Evolutionary conservation across 2,113 vertebrate genomes (phyloP).

Genomic region (Paratilapia polleni): DNA sequence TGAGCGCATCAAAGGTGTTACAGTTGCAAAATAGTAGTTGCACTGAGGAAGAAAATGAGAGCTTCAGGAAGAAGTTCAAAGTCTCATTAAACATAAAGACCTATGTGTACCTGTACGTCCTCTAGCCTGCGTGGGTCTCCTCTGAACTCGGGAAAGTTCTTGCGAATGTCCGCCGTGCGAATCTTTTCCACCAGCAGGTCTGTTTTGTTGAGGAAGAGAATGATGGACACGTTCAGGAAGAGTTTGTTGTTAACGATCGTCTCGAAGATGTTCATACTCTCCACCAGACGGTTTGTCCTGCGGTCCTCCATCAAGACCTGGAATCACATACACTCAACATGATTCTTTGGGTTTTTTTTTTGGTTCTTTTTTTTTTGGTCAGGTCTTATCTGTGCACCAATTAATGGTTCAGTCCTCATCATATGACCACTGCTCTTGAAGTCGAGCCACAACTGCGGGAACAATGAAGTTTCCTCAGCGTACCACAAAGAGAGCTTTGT

Average conservation of each 20-base stretch:
- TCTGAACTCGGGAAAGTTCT: constrained; percentile 93
- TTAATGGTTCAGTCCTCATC: constrained; percentile 46
- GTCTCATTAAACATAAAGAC: background rate
- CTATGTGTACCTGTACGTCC: constrained; percentile 85
- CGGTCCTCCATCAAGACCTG: constrained; percentile 96
- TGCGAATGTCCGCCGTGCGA: constrained; percentile 89
- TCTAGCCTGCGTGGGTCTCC: constrained; percentile 89
- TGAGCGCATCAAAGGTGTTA: background rate
- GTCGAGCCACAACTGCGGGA: constrained; percentile 28
- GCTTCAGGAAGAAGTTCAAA: background rate
- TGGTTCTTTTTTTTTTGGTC: background rate
- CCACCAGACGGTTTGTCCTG: constrained; percentile 92
- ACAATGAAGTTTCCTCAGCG: constrained; percentile 47
- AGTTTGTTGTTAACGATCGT: constrained; percentile 99
- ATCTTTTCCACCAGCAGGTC: constrained; percentile 96
- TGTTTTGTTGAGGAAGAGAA: constrained; percentile 98
- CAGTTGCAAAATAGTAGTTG: background rate
- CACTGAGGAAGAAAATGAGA: background rate
- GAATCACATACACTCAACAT: constrained; percentile 18
- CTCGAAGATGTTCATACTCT: constrained; percentile 99
- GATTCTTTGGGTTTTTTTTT: background rate
- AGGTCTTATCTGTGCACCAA: constrained; percentile 40
- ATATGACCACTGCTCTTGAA: constrained; percentile 59
- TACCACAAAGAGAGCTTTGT: constrained; percentile 68
- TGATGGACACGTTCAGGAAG: constrained; percentile 96